Percentiles rank a stretch among this genome's conserved stretches.
phyloP scores from a whole-genome alignment of 1,140 invertebrate genomes.

The Caerostris darwini region DNA sequence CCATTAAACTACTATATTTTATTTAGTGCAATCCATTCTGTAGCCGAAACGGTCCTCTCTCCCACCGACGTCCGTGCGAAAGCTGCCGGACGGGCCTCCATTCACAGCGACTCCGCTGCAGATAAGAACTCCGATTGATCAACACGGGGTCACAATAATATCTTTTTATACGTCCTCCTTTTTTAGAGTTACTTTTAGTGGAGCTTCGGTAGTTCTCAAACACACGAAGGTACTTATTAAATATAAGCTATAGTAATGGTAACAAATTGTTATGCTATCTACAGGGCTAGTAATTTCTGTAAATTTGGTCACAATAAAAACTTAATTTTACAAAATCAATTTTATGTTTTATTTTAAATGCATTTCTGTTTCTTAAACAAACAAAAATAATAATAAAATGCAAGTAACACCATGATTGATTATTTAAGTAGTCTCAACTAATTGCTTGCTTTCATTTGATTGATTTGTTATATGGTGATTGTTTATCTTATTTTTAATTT shows the following conservation, averaged over 20 bases:
- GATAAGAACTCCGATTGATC: background rate
- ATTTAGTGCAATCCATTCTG: background rate
- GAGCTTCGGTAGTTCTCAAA: background rate
- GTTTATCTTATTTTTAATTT: no score
- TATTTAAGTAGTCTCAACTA: no score
- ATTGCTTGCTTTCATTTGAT: no score
- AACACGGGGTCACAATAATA: background rate
- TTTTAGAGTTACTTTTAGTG: background rate
- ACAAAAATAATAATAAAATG: no score
- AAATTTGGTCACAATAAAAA: background rate
- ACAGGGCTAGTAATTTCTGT: background rate
- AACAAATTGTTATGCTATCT: background rate
- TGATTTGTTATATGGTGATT: no score
- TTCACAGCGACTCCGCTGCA: background rate
- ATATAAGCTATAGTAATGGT: background rate
- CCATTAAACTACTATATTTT: background rate
- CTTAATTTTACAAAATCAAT: no score
- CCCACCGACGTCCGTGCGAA: background rate
- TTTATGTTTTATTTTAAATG: no score
- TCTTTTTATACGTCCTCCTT: background rate
- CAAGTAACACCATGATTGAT: no score
- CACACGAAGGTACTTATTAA: background rate
- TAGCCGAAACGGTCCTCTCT: background rate
- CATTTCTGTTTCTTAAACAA: no score
- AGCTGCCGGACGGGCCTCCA: background rate